These are phyloP conservation scores for Eonycteris spelaea DNA, from an alignment of 2,113 vertebrate species.

Conservation along the genomic window DNA sequence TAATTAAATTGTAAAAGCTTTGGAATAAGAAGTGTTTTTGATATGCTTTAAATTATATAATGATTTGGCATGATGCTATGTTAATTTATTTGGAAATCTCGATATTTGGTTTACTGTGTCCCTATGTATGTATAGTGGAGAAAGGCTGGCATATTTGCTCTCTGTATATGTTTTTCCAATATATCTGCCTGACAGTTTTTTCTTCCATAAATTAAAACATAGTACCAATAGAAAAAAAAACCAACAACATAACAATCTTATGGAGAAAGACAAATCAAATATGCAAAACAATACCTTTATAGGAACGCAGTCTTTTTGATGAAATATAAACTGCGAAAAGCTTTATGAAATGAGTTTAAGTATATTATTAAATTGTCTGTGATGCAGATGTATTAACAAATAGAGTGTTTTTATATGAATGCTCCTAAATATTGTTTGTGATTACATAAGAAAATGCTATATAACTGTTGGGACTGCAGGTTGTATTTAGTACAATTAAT, in stretches of 20 bases:
- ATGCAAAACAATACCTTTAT: not conserved
- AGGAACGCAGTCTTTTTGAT: not conserved
- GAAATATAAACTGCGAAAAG: not conserved
- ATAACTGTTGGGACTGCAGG: not conserved
- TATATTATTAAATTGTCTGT: not conserved
- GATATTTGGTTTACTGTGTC: not conserved
- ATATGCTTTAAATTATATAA: not conserved
- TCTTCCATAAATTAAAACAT: not conserved
- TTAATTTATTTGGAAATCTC: conserved; percentile 27
- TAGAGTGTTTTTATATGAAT: not conserved
- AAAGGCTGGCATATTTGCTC: not conserved
- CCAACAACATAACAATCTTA: not conserved
- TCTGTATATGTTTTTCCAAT: not conserved
- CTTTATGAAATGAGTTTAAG: not conserved
- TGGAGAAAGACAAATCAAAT: not conserved
- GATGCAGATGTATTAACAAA: not conserved
- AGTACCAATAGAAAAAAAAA: not conserved
- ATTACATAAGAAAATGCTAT: not conserved
- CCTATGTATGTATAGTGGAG: not conserved
- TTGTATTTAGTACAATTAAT: not conserved
- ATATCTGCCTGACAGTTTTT: not conserved
- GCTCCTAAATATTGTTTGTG: not conserved
- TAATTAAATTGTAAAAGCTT: not conserved
- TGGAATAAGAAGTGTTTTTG: not conserved
- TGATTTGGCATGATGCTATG: not conserved